These are phyloP conservation scores for Papilio protenor DNA, from an alignment of 2,888 invertebrate genomes.

Conservation along the genomic window DNA sequence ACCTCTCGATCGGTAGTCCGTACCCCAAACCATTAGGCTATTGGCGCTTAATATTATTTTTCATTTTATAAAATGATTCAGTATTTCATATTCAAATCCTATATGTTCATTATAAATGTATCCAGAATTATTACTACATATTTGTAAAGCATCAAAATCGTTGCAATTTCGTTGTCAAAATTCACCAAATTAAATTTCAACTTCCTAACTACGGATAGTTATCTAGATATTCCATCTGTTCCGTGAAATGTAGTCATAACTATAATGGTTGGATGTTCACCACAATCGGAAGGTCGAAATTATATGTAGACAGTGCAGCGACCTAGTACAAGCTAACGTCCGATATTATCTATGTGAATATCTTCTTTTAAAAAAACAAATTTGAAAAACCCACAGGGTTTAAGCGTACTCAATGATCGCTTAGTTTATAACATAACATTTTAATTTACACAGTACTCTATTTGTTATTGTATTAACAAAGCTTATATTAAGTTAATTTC, in stretches of 20 bases:
- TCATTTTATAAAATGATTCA: too few relatives aligned
- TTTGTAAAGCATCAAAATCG: neutral
- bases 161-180: slow-evolving; percentile 11
- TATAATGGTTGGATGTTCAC: slow-evolving; percentile 9
- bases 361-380: too few relatives aligned
- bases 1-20: too few relatives aligned
- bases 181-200: neutral
- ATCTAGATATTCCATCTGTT: slow-evolving; percentile 13
- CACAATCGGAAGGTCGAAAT: slow-evolving; percentile 13
- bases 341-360: neutral
- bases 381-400: too few relatives aligned
- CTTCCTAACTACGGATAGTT: slow-evolving; percentile 3
- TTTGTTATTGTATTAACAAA: too few relatives aligned
- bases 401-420: neutral
- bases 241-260: slow-evolving; percentile 7
- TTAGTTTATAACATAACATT: neutral
- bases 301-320: slow-evolving; percentile 28
- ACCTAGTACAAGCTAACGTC: slow-evolving; percentile 44
- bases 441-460: too few relatives aligned
- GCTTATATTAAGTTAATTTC: too few relatives aligned
- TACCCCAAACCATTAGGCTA: too few relatives aligned
- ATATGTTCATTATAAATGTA: neutral
- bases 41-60: too few relatives aligned
- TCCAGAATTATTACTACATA: neutral
- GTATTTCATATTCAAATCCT: neutral